These are phyloP conservation scores for Valencia hispanica DNA, from an alignment of 2,797 vertebrate species.

Conservation along the genomic window DNA sequence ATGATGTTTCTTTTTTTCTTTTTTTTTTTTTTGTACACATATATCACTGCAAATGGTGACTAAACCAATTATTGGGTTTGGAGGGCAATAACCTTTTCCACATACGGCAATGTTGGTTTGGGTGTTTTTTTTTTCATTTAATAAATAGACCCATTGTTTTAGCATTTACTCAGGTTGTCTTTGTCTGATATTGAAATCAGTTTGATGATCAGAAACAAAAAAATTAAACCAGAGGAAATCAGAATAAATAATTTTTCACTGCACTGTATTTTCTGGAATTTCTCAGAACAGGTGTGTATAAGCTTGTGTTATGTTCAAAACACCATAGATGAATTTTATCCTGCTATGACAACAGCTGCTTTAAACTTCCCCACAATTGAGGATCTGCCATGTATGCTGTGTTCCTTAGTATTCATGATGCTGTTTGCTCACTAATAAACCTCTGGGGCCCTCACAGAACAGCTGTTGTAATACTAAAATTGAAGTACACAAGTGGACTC, in stretches of 20 bases:
- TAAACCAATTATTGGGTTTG: neutral
- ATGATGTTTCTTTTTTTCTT: neutral
- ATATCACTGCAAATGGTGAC: neutral
- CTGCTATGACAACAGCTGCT: neutral
- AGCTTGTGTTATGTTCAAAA: neutral
- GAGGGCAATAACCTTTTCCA: no score
- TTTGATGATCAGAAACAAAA: neutral
- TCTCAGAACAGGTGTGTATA: neutral
- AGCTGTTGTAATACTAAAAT: no score
- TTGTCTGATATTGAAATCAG: no score
- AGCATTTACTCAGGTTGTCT: no score
- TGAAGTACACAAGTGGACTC: no score
- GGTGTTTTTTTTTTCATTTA: no score
- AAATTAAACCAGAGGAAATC: neutral
- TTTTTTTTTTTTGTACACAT: neutral
- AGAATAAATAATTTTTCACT: neutral
- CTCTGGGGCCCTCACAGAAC: neutral
- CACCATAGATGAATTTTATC: neutral
- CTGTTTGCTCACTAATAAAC: no score
- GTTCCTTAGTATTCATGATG: no score
- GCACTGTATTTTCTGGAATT: neutral
- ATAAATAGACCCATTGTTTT: no score
- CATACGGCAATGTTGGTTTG: no score
- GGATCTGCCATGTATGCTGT: neutral
- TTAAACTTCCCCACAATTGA: neutral